A percentile compares a stretch with the other conserved stretches of the same genome.
These are phyloP conservation scores for Ptilorrhoa leucosticta DNA, from an alignment of 2,113 vertebrate species.

Conservation along the genomic window DNA sequence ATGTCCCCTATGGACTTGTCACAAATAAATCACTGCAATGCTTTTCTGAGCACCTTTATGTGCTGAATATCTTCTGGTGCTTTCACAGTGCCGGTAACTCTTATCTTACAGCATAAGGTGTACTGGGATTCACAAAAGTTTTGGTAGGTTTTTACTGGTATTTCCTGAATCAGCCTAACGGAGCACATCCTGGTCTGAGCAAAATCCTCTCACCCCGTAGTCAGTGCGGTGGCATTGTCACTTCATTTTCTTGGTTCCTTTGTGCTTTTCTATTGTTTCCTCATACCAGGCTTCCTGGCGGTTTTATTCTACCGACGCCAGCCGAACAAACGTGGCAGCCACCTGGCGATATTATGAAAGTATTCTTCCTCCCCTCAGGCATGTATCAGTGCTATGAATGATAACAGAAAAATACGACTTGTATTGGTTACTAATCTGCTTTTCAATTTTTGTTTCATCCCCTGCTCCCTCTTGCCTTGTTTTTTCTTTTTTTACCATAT, in stretches of 20 bases:
- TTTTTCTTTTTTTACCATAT: slow-evolving; percentile 66
- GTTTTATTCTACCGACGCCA: slow-evolving; percentile 79
- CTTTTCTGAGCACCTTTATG: not conserved
- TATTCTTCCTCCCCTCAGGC: slow-evolving; percentile 80
- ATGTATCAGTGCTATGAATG: slow-evolving; percentile 79
- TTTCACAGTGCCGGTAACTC: not conserved
- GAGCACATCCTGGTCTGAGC: not conserved
- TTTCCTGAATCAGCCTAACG: not conserved
- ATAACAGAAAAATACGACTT: slow-evolving; percentile 66
- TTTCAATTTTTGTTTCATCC: slow-evolving; percentile 74
- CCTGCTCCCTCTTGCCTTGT: slow-evolving; percentile 70
- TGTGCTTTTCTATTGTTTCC: slow-evolving; percentile 70
- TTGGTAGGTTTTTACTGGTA: not conserved
- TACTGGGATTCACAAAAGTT: not conserved
- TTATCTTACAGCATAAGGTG: not conserved
- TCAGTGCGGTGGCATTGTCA: slow-evolving; percentile 30
- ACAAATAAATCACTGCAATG: not conserved
- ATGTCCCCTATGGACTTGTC: not conserved
- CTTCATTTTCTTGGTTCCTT: slow-evolving; percentile 64
- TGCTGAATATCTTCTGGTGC: not conserved
- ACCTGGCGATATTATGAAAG: slow-evolving; percentile 81
- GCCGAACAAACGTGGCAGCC: slow-evolving; percentile 77
- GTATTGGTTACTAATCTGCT: slow-evolving; percentile 81
- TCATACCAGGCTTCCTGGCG: slow-evolving; percentile 81
- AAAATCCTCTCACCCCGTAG: not conserved